Base-by-base conservation (phyloP, 2,888 invertebrate species). In the Eupithecia subfuscata region DNA sequence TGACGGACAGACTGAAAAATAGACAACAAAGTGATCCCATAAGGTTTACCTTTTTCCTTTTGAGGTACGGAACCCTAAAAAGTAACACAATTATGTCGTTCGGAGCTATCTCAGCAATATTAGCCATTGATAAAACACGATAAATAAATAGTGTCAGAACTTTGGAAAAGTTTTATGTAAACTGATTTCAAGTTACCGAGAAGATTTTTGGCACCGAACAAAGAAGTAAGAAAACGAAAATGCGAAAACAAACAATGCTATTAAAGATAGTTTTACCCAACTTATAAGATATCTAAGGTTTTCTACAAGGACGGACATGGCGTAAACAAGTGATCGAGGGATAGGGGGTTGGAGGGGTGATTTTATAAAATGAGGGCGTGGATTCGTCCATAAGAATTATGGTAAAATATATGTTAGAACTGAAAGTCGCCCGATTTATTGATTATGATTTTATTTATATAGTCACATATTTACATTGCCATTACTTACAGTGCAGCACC, bases 181-280 rank as follows among this genome's bases (percentile, higher is more conserved):
- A 63, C 30, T 63, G 48, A 48, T 52, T 52, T 22, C n/a, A 52
- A 64, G 64, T 30, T 30, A 64, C 64, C 14, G 4, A 63, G 1
- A 64, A 34, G 16, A 34, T 64, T 34, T 34, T 12, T 64, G 60
- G 60, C 60, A 60, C 25, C 60, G 60, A 60, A 25, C 60, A 60
- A 25, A 60, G 22, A 56, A 56, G 52, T n/a, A 12, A 12, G 56
- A 22, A 60, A 25, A 60, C 60, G 25, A 25, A 56, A 22, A 60
- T 60, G 12, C 11, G 60, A 18, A 64, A 30, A 64, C 64, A 64
- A 64, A 64, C 64, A 64, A 64, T 18, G 34, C 64, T 34, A 64
- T 34, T 64, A 64, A 64, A 18, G 34, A 64, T 64, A 64, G 68
- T 68, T 68, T 45, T 68, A 22, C 25, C 12, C 1, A 45, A 64